These are phyloP conservation scores for Fukomys damarensis DNA, from an alignment of 2,113 vertebrate species.

Conservation along the genomic window DNA sequence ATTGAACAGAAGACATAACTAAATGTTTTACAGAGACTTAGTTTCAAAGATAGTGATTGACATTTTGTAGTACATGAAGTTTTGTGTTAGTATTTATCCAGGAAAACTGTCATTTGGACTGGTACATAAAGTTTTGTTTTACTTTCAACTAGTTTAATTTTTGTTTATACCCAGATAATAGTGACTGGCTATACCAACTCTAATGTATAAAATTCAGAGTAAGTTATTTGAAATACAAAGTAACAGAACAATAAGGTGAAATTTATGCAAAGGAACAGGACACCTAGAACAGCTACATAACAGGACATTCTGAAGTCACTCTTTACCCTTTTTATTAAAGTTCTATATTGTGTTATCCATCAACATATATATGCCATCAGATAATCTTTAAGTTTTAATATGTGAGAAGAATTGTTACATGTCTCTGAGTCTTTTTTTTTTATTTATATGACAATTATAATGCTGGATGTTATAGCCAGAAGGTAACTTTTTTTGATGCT, in stretches of 20 bases:
- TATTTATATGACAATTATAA: background rate
- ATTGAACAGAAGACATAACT: background rate
- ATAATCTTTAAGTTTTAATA: background rate
- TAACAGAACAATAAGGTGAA: background rate
- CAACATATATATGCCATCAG: background rate
- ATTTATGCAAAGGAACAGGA: background rate
- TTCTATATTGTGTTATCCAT: background rate
- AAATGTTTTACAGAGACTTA: background rate
- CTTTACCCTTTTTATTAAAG: background rate
- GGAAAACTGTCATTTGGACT: background rate
- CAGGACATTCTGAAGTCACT: background rate
- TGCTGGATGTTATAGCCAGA: background rate
- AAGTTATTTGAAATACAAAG: background rate
- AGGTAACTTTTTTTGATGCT: background rate
- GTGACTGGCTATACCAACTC: background rate
- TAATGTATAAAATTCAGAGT: background rate
- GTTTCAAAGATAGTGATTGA: background rate
- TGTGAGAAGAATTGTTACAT: background rate
- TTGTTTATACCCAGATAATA: background rate
- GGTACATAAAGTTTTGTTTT: background rate
- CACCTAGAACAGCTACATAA: background rate
- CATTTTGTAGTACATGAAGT: background rate
- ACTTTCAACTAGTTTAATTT: background rate
- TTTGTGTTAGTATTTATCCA: background rate
- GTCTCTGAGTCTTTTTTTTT: background rate